Evolutionary conservation across 2,797 vertebrate genomes (phyloP), one percentile per base, ranked within the genome.

Genomic region (Serranus cabrilla): DNA sequence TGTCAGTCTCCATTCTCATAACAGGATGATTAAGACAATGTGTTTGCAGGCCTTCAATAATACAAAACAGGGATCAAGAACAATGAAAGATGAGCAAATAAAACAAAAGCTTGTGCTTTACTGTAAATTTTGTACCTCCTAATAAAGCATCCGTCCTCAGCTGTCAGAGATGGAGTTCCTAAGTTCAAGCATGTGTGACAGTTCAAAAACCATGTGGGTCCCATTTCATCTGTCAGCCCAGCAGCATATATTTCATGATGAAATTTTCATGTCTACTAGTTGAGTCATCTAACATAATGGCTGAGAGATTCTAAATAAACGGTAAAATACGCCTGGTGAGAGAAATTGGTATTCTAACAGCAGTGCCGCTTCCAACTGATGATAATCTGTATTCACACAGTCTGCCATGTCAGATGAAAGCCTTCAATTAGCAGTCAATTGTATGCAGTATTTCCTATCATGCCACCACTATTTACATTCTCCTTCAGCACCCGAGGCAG

Each of bases 401-500:
- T 84, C 83, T 87, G 83, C 77, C 82, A 72, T 88, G 90, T 89
- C 85, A 91, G 84, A 94, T 87, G 77, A 92, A 93, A 91, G 87
- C 84, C 85, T 88, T 90, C 90, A 93, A 93, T 92, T 92, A 93
- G 81, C 84, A 90, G 74, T 89, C 89, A 84, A 87, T 90, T 91
- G 85, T 71, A 86, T 80, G 88, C 87, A 81, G 71, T 80, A 83
- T 90, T 86, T 87, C 86, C 85, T 78, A 84, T 88, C 81, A 82
- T 82, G 80, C 83, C 87, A 75, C 76, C 66, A 57, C 77, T 92
- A 86, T 92, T 92, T 91, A 92, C 81, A 90, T 91, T 91, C 57
- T 62, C 78, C 64, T 73, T 83, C 78, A 80, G 83, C 89, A 85
- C 81, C 80, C 74, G 67, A 74, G 83, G 82, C 84, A 62, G 76